Conservation (phyloP, 2,888 invertebrate genomes). For the Danaus chrysippus region DNA sequence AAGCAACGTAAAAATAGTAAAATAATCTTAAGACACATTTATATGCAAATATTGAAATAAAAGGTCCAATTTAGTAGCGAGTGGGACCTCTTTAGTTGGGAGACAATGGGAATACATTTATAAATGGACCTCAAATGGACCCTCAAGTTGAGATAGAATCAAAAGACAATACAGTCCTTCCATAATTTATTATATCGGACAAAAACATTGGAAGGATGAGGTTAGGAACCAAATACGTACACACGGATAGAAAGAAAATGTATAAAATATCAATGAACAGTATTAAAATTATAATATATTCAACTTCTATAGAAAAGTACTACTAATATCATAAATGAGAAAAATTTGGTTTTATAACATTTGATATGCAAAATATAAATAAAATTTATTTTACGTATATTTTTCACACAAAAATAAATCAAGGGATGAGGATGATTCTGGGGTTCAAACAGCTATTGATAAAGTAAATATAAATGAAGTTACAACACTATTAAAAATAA, state of each 20-base stretch:
- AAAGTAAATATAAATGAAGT: no score
- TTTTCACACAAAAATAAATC: no score
- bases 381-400: no score
- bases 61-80: constrained; percentile 4
- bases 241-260: constrained; percentile 21
- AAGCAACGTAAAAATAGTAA: not conserved
- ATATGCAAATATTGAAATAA: constrained; percentile 5
- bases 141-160: constrained; percentile 63
- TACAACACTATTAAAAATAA: no score
- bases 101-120: constrained; percentile 10
- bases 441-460: no score
- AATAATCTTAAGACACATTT: not conserved
- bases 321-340: not conserved
- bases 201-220: constrained; percentile 53
- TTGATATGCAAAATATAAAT: no score
- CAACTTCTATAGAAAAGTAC: not conserved
- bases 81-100: not conserved
- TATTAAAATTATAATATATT: not conserved
- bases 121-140: constrained; percentile 37
- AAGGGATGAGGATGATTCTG: no score
- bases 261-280: not conserved
- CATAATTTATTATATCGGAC: constrained; percentile 68
- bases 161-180: constrained; percentile 64
- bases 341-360: not conserved
- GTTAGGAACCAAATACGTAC: constrained; percentile 27